A percentile compares a stretch with the other conserved stretches of the same genome.
Evolutionary conservation across 2,113 vertebrate genomes (phyloP).

Genomic region (Tretioscincus oriximinensis): DNA sequence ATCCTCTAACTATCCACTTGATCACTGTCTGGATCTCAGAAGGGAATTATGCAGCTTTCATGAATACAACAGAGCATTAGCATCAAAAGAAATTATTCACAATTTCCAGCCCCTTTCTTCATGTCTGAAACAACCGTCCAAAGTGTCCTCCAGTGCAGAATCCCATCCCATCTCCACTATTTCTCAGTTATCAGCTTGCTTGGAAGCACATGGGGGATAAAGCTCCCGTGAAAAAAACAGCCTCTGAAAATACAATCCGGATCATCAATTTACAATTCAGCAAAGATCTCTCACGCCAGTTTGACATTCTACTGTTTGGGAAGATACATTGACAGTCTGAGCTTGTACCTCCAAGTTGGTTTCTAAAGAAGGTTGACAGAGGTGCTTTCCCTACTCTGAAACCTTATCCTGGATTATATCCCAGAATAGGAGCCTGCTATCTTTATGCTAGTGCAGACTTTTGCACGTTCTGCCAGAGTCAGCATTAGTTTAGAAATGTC

Average conservation of each 20-base stretch:
- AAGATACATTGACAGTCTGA: background rate
- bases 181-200: background rate
- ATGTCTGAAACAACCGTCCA: background rate
- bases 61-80: constrained; percentile 15
- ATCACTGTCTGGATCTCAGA: constrained; percentile 13
- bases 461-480: no score
- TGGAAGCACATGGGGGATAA: background rate
- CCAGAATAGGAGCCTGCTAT: no score
- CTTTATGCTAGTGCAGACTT: no score
- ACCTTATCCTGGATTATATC: no score
- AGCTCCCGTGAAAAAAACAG: background rate
- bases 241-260: background rate
- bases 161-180: background rate
- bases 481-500: no score
- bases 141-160: background rate
- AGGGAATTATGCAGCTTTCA: constrained; percentile 17
- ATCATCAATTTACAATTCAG: background rate
- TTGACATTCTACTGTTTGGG: background rate
- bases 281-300: background rate
- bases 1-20: constrained; percentile 19
- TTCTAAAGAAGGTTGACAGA: background rate
- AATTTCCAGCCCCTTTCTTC: background rate
- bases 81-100: constrained; percentile 9
- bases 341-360: background rate
- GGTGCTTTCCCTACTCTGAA: no score